Percentiles rank a stretch among this genome's conserved stretches.
Conservation (phyloP, 2,113 vertebrate genomes). For the Aptenodytes patagonicus region DNA sequence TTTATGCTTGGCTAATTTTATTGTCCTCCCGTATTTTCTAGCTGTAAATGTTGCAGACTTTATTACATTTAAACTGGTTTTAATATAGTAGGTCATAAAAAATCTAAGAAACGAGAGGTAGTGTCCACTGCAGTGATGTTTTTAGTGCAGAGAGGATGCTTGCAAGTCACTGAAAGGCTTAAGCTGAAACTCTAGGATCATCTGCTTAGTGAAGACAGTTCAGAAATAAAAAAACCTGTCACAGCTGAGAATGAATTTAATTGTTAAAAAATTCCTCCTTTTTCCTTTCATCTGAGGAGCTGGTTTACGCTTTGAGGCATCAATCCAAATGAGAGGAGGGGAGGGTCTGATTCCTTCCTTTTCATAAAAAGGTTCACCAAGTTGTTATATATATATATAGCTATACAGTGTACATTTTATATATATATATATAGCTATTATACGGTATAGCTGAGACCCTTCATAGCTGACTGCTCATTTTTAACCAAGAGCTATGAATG, state of each 20-base stretch:
- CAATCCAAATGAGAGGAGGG: background rate
- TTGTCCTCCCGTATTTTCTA: slow-evolving; percentile 61
- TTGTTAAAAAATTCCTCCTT: slow-evolving; percentile 20
- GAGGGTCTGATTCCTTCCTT: background rate
- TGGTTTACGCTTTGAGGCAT: slow-evolving; percentile 11
- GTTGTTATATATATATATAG: background rate
- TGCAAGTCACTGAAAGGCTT: background rate
- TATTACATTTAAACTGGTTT: slow-evolving; percentile 68
- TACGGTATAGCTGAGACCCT: background rate
- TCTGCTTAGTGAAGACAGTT: background rate
- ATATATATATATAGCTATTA: background rate
- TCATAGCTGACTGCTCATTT: background rate
- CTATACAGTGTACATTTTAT: background rate
- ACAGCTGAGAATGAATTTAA: background rate
- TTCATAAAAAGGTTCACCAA: background rate
- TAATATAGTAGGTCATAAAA: slow-evolving; percentile 59
- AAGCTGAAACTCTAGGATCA: slow-evolving; percentile 18
- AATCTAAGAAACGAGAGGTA: background rate
- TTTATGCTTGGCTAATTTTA: slow-evolving; percentile 70
- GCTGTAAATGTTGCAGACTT: slow-evolving; percentile 63
- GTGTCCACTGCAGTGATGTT: slow-evolving; percentile 4
- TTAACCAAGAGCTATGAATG: background rate
- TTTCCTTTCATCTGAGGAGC: slow-evolving; percentile 16
- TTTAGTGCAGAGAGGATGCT: background rate
- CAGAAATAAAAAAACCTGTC: background rate